phyloP scores from a whole-genome alignment of 1,140 invertebrate species.

The Zaprionus camerounensis region DNA sequence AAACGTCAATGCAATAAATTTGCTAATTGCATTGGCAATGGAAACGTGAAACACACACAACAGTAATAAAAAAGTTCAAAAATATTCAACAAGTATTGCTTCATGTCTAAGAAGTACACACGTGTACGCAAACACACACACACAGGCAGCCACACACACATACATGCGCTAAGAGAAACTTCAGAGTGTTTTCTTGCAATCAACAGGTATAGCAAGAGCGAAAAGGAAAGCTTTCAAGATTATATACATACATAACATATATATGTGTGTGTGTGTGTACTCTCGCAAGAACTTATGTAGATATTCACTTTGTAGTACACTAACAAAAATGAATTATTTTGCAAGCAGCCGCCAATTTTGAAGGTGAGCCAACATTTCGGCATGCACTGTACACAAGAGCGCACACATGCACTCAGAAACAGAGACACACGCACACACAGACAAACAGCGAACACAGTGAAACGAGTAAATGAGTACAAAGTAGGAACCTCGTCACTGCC shows the following conservation, averaged over 20 bases:
- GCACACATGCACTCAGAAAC: conserved; percentile 1
- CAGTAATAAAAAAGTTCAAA: conserved; percentile 63
- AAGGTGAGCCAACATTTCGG: conserved; percentile 51
- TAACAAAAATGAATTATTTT: conserved; percentile 44
- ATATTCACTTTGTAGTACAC: conserved; percentile 21
- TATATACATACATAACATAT: conserved; percentile 13
- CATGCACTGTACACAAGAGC: conserved; percentile 39
- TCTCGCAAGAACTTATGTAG: conserved; percentile 4
- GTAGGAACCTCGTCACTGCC: conserved; percentile 30
- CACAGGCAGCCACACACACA: not conserved
- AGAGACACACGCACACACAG: conserved; percentile 11
- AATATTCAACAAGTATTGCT: conserved; percentile 71
- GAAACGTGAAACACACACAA: conserved; percentile 54
- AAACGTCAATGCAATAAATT: conserved; percentile 65
- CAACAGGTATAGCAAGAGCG: conserved; percentile 44
- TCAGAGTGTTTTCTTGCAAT: conserved; percentile 32
- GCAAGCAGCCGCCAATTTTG: conserved; percentile 39
- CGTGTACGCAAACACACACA: not conserved
- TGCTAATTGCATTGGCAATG: conserved; percentile 75
- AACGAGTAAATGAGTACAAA: conserved; percentile 43
- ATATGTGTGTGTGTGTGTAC: not conserved
- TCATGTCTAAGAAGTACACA: conserved; percentile 57
- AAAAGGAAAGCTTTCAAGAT: conserved; percentile 43
- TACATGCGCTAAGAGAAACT: conserved; percentile 32
- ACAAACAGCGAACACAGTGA: conserved; percentile 25